Evolutionary conservation across 2,797 vertebrate genomes (phyloP), one percentile per base, ranked within the genome.

Genomic region (Etheostoma nigrum): DNA sequence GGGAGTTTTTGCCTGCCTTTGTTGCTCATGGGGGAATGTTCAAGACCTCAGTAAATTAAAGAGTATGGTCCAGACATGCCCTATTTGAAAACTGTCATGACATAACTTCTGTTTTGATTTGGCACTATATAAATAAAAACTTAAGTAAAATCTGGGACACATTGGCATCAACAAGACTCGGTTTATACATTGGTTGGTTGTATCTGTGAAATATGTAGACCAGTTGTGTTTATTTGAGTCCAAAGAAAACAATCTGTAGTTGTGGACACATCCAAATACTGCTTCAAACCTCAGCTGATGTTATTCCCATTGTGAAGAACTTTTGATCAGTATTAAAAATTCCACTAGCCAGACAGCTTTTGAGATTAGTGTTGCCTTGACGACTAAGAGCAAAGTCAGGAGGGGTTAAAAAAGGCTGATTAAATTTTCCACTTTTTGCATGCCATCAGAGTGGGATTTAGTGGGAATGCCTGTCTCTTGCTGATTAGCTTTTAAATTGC

Each of bases 281-380:
- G 65, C 67, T 78, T 69, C 63, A 81, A 57, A 72, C 70, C 14
- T 74, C 57, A 25, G 69, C 60, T 62, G 72, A 59, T 76, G 54
- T 42, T 36, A 45, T 66, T 78, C 40, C 25, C 27, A 51, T 76
- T 81, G 57, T 75, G 76, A 76, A 71, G 74, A 91, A 89, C 73
- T 86, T 79, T 72, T 79, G 91, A 92, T 89, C 81, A 68, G 73
- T 49, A 49, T 89, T 74, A 79, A 67, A 89, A 87, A 82, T 85
- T 90, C 74, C 73, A 84, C 90, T 86, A 86, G 76, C 75, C 90
- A 84, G 89, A 88, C 89, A 78, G 89, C 91, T 92, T 92, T 90
- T 86, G 82, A 93, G 90, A 93, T 93, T 92, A 92, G 89, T 18
- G 91, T 93, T 93, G 86, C 92, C 91, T 88, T 90, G 91, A 83